These are phyloP conservation scores for Synanceia verrucosa DNA, from an alignment of 2,797 vertebrate genomes.

Conservation along the genomic window DNA sequence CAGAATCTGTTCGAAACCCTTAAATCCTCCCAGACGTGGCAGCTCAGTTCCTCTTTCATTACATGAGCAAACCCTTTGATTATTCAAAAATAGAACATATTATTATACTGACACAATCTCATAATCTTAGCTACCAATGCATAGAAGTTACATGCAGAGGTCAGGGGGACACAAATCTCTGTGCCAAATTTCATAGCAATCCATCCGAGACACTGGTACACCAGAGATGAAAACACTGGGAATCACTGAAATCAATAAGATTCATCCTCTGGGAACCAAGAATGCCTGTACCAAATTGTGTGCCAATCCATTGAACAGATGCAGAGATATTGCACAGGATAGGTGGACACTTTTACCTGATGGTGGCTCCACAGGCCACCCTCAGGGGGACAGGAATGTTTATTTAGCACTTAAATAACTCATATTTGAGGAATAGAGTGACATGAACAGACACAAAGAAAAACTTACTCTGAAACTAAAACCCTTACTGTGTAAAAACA, in stretches of 20 bases:
- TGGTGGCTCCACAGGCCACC: no score
- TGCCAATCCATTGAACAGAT: no score
- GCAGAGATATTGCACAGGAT: no score
- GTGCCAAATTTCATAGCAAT: not conserved
- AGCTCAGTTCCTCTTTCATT: not conserved
- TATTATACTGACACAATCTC: not conserved
- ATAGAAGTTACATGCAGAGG: not conserved
- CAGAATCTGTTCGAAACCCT: not conserved
- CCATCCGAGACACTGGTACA: not conserved
- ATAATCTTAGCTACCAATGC: not conserved
- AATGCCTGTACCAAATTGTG: not conserved
- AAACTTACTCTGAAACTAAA: not conserved
- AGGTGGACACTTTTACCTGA: no score
- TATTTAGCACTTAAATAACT: not conserved
- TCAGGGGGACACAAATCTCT: no score
- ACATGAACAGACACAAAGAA: not conserved
- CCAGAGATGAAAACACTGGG: no score
- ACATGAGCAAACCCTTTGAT: not conserved
- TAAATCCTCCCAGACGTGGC: not conserved
- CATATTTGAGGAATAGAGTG: not conserved
- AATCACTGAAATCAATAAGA: no score
- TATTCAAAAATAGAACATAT: not conserved
- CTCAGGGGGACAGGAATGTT: no score
- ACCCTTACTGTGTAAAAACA: conserved; percentile 3
- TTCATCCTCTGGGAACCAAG: no score